These are phyloP conservation scores for Tetanocera ferruginea DNA, from an alignment of 2,888 invertebrate species.

Conservation along the genomic window DNA sequence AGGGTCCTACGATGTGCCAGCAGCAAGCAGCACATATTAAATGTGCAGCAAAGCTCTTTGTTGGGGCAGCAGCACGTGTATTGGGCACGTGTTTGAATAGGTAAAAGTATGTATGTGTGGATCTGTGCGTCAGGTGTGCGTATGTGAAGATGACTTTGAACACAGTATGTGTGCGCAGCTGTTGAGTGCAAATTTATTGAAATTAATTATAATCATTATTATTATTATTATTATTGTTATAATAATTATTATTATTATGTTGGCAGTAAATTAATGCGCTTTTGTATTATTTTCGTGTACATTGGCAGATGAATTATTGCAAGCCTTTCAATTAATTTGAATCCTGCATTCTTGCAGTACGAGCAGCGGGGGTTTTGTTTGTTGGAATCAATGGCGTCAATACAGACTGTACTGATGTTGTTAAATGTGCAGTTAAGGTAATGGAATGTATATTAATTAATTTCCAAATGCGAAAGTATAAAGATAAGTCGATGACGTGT, in stretches of 20 bases:
- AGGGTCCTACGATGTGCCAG: neutral
- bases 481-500: no score
- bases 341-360: neutral
- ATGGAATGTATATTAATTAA: neutral
- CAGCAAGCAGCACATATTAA: neutral
- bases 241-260: neutral
- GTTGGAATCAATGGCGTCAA: neutral
- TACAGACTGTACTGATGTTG: no score
- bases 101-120: neutral
- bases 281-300: conserved; percentile 5
- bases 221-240: conserved; percentile 3
- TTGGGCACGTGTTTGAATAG: neutral
- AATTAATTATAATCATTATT: conserved; percentile 29
- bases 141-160: neutral
- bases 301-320: conserved; percentile 9
- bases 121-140: neutral
- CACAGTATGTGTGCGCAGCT: neutral
- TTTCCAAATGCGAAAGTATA: neutral
- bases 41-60: neutral
- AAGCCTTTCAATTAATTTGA: conserved; percentile 19
- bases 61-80: neutral
- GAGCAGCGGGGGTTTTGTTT: neutral
- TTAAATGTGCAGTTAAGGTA: neutral
- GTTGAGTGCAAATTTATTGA: conserved; percentile 21
- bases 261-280: conserved; percentile 24